Evolutionary conservation across 1,140 invertebrate species (phyloP), one percentile per base, ranked within the genome.

Genomic region (Bombus impatiens): DNA sequence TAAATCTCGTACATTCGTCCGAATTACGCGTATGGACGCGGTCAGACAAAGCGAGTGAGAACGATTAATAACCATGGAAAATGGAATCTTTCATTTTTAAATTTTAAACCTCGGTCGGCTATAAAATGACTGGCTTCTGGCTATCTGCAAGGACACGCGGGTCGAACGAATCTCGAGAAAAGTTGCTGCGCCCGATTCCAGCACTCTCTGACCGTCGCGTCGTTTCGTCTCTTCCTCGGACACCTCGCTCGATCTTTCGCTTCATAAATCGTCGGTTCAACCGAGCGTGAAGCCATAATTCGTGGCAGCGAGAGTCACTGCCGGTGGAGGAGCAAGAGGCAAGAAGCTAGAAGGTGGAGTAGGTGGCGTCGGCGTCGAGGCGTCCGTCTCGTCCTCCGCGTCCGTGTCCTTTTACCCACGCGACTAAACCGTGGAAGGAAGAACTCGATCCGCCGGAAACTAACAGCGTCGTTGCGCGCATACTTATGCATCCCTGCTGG

Each of bases 201-300:
- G 25, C 28, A 62, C 59, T n/a, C 6, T 37, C 78, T 78, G 84
- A 25, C 57, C 59, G 25, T 62, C 12, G 47, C 71, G 25, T 70
- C 65, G 57, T 74, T 76, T 35, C 57, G 53, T 78, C 37, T 78
- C 72, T 81, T 88, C 72, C 76, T 78, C 57, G 42, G 62, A 70
- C 79, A 86, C 78, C 76, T 86, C 65, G 28, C 72, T 81, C 87
- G 84, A 91, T 91, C 90, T 87, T 82, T 57, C 53, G 87, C 78
- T 87, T 87, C 89, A 90, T 91, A 91, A 91, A 91, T 91, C 82
- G 83, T 72, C 37, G 37, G 78, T 53, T 87, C 87, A 90, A 84
- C 89, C 87, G 82, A 87, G 74, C 89, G 90, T 88, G 70, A 89
- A 89, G 90, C 86, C 84, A 88, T 91, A 91, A 91, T 82, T 91